Evolutionary conservation across 2,113 vertebrate species (phyloP), one percentile per base, ranked within the genome.

Genomic region (Pan paniscus): DNA sequence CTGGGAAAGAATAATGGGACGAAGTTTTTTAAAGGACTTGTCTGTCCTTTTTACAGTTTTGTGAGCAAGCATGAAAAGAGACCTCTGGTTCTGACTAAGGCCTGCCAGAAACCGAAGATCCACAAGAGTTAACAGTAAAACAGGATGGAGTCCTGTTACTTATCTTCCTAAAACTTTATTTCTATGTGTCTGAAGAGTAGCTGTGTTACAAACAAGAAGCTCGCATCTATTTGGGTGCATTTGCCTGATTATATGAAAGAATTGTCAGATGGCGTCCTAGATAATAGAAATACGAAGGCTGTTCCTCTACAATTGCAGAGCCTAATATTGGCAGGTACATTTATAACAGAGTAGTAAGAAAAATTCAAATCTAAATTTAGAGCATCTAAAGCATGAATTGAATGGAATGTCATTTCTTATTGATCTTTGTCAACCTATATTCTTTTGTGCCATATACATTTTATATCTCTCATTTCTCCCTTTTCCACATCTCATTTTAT

Each of bases 311-410:
- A 52, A 75, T 8, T 25, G 5, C 25, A 82, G 67, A 87, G 30
- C 1, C 40, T 50, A 67, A 83, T 43, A n/a, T 22, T 96, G 75
- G 50, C 68, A 93, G 67, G 10, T 46, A 55, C 82, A 91, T 95
- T 97, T 91, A 80, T 93, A 95, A 94, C 32, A 86, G 27, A 70
- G 25, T 27, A 73, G 23, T 46, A 91, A 90, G 70, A n/a, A 92
- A 96, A 84, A 95, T 52, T 93, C n/a, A 89, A 20, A 78, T 81
- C 52, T 76, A 94, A 97, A 88, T 80, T 72, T 93, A 75, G 81
- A 70, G 32, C 4, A 43, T 81, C 25, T 48, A 86, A 90, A 94
- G 40, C 38, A 85, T 14, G 73, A 38, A 86, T 89, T 80, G 68
- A 96, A 86, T 57, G 18, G 46, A 38, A 38, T 93, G 50, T 55